Base-by-base conservation (phyloP, 2,888 invertebrate genomes). In the Pantelozetes paolii region DNA sequence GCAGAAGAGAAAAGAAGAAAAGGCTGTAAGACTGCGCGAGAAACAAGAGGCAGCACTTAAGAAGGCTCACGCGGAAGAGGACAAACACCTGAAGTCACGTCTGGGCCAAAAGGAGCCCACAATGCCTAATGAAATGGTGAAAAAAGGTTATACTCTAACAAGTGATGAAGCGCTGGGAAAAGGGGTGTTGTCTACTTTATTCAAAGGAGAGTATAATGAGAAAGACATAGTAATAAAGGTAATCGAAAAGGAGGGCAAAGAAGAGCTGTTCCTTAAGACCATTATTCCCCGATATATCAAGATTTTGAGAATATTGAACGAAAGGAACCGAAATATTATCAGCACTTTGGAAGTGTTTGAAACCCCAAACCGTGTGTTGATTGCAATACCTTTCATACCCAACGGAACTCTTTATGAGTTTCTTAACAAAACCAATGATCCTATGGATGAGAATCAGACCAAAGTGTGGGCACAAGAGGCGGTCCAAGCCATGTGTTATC, bases 401-500 rank as follows among this genome's bases (percentile, higher is more conserved):
- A 26, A 26, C 8, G 54, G 54, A 3, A 26, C 20, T 8, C 54
- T 54, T 26, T 26, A 54, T 26, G 54, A 54, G 23, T 54, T 54
- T 18, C 1, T 54, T 26, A 23, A 26, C 26, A 54, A 54, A 23
- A 20, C 20, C 9, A 8, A 20, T 1, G 23, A 54, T 54, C 26
- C 26, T 23, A 54, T 13, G 9, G 54, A 54, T 18, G 54, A 54
- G 26, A 26, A 23, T 20, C 26, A 26, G 54, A 23, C 23, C 11
- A 20, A 26, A 54, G 23, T 23, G 26, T 54, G 54, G 54, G 8
- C 54, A 0, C 54, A 54, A 54, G 23, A 54, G 26, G 8, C 23
- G 23, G 23, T 54, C 9, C 20, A 23, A 23, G 98, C 98, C 5
- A 93, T 99, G 71, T 89, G 91, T 76, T 97, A 97, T 84, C 94